phyloP scores from a whole-genome alignment of 2,888 invertebrate species.

The Patella pellucida region DNA sequence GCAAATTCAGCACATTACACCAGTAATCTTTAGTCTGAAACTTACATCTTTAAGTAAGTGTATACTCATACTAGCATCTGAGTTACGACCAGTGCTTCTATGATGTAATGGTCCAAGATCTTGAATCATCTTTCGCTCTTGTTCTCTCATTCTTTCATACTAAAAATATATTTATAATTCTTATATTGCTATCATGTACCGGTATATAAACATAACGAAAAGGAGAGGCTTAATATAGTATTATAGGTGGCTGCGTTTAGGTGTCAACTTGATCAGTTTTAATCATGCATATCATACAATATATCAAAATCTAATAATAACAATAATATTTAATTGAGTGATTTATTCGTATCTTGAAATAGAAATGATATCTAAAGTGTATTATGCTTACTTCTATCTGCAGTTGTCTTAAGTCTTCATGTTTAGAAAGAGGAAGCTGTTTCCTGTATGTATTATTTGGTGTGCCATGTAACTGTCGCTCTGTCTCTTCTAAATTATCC shows the following conservation, averaged over 20 bases:
- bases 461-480: conserved; percentile 27
- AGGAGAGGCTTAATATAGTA: too few relatives aligned
- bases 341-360: too few relatives aligned
- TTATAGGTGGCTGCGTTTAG: too few relatives aligned
- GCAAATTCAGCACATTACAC: too few relatives aligned
- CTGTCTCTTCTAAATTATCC: conserved; percentile 48
- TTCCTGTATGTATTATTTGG: conserved; percentile 31
- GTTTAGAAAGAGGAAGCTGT: conserved; percentile 50
- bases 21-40: conserved; percentile 13
- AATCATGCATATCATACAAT: not conserved
- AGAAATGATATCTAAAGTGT: not conserved
- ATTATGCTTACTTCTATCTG: conserved; percentile 50
- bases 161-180: conserved; percentile 35
- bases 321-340: not conserved
- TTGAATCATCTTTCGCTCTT: conserved; percentile 29
- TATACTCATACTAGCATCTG: conserved; percentile 54
- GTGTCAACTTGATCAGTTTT: not conserved
- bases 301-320: not conserved
- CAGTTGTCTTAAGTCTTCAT: conserved; percentile 49
- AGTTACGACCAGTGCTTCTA: conserved; percentile 35
- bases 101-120: conserved; percentile 16
- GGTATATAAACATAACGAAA: too few relatives aligned
- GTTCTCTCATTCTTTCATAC: conserved; percentile 56
- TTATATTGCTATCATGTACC: too few relatives aligned
- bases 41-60: conserved; percentile 49